phyloP scores from a whole-genome alignment of 2,888 invertebrate species.

The Corbicula japonica region DNA sequence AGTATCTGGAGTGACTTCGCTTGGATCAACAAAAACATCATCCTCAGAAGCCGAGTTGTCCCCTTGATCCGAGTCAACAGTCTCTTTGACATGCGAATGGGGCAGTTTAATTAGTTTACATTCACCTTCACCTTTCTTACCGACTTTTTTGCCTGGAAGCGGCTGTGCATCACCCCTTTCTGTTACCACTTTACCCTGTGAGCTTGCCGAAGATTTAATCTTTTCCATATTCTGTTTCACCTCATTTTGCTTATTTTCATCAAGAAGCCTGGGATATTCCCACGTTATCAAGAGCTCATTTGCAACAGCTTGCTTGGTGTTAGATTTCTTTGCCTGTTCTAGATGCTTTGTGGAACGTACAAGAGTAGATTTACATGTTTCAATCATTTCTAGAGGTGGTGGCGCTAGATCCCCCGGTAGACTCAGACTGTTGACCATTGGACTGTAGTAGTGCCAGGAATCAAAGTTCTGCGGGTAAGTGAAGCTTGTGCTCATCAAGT shows the following conservation, averaged over 20 bases:
- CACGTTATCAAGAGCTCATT: constrained; percentile 24
- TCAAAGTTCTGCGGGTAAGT: constrained; percentile 58
- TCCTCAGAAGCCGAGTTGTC: constrained; percentile 68
- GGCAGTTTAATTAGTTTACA: constrained; percentile 27
- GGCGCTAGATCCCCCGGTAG: constrained; percentile 67
- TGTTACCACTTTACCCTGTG: constrained; percentile 46
- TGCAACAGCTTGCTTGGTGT: background rate
- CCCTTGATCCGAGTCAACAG: constrained; percentile 63
- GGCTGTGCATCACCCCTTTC: constrained; percentile 69
- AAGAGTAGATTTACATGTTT: constrained; percentile 63
- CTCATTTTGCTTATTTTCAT: constrained; percentile 24
- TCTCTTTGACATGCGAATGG: constrained; percentile 31
- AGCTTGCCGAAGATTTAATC: constrained; percentile 17
- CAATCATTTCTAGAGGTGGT: constrained; percentile 69
- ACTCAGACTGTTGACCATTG: constrained; percentile 57
- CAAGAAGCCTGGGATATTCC: constrained; percentile 55
- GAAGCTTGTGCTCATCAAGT: constrained; percentile 56
- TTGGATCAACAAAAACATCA: constrained; percentile 74
- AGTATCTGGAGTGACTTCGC: constrained; percentile 60
- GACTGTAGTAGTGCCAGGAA: constrained; percentile 62
- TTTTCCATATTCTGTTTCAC: constrained; percentile 45
- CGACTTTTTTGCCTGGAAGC: too few relatives aligned
- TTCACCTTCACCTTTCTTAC: constrained; percentile 42
- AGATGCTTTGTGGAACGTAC: constrained; percentile 40
- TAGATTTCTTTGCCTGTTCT: constrained; percentile 11